phyloP scores from a whole-genome alignment of 2,888 invertebrate genomes.

The Loripinus fragilis region DNA sequence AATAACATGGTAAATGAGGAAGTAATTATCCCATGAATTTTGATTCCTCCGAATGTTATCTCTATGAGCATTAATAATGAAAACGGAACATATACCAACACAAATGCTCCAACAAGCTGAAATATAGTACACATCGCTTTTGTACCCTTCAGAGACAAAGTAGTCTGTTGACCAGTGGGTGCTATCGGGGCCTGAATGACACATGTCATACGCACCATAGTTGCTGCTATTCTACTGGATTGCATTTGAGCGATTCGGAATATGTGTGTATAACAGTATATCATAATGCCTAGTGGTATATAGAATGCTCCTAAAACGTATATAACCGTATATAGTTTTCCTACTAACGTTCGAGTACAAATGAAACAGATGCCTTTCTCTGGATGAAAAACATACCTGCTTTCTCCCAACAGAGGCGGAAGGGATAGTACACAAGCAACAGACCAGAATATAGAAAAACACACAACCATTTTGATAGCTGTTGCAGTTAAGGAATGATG shows the following conservation, averaged over 20 bases:
- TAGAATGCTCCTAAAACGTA: conserved; percentile 67
- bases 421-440: conserved; percentile 66
- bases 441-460: conserved; percentile 72
- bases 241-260: conserved; percentile 77
- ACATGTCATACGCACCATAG: conserved; percentile 79
- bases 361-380: conserved; percentile 74
- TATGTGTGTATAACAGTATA: conserved; percentile 79
- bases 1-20: conserved; percentile 73
- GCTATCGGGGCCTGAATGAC: conserved; percentile 78
- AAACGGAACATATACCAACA: conserved; percentile 75
- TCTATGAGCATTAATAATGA: conserved; percentile 69
- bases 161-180: conserved; percentile 62
- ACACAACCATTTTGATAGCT: conserved; percentile 69
- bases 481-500: conserved; percentile 76
- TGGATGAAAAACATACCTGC: conserved; percentile 65
- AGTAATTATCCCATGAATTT: conserved; percentile 61
- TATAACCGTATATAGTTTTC: conserved; percentile 68
- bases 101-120: conserved; percentile 76
- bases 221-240: conserved; percentile 78
- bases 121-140: conserved; percentile 79
- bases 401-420: conserved; percentile 73
- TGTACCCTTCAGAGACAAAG: conserved; percentile 70
- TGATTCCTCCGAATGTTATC: conserved; percentile 50
- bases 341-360: conserved; percentile 58
- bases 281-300: conserved; percentile 72